These are phyloP conservation scores for Tipula lateralis DNA, from an alignment of 2,888 invertebrate species.

Conservation along the genomic window DNA sequence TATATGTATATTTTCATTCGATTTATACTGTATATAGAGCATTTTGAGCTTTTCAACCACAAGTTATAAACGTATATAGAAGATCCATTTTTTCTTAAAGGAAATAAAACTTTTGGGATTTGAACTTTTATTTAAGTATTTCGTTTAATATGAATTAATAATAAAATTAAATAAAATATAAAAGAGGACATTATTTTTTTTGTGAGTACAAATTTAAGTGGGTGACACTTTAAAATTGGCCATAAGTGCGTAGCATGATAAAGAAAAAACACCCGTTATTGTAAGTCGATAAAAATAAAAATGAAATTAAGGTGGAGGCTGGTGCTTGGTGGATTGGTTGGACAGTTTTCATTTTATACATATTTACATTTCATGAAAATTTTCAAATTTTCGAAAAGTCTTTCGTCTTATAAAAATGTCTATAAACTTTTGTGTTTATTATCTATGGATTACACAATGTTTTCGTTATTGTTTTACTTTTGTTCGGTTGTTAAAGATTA, in stretches of 20 bases:
- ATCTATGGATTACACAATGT: slow-evolving; percentile 24
- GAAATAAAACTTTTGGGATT: slow-evolving; percentile 11
- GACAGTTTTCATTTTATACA: neutral
- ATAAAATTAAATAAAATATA: neutral
- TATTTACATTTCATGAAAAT: neutral
- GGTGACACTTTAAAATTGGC: neutral
- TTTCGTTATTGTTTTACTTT: slow-evolving; percentile 24
- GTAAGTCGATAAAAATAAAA: neutral
- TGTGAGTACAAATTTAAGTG: neutral
- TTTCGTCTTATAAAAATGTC: neutral
- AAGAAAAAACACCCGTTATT: neutral
- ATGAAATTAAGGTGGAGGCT: neutral
- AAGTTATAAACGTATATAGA: neutral
- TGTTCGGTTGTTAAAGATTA: slow-evolving; percentile 19
- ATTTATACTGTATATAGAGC: neutral
- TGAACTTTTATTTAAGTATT: slow-evolving; percentile 6
- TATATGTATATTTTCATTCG: neutral
- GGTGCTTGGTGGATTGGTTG: neutral
- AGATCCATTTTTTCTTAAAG: neutral
- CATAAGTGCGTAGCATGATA: neutral
- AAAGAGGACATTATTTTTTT: neutral
- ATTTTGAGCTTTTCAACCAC: neutral
- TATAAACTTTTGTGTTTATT: slow-evolving; percentile 19
- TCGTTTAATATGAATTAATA: slow-evolving; percentile 11
- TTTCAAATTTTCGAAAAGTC: neutral